Evolutionary conservation across 2,797 vertebrate species (phyloP).

Genomic region (Bradypodion pumilum): DNA sequence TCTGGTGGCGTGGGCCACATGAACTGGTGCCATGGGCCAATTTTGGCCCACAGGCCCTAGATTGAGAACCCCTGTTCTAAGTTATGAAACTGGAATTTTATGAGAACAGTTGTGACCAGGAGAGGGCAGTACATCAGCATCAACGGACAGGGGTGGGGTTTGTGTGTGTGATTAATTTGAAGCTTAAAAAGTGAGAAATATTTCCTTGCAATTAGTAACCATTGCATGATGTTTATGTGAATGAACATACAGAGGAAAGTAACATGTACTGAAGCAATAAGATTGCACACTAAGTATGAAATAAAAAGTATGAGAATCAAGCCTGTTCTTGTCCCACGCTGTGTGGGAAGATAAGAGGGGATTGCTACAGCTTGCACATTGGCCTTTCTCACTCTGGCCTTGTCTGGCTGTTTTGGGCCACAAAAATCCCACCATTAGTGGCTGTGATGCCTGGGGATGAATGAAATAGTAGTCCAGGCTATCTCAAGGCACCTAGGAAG

Average conservation of each 20-base stretch:
- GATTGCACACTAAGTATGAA: neutral
- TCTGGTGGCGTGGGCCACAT: no score
- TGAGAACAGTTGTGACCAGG: slow-evolving; percentile 50
- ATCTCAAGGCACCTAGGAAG: neutral
- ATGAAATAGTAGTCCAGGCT: neutral
- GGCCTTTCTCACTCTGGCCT: neutral
- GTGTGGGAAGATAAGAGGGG: neutral
- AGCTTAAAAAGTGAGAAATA: neutral
- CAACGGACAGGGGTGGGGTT: neutral
- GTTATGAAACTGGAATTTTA: no score
- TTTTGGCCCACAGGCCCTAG: no score
- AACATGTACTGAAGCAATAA: neutral
- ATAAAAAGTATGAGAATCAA: no score
- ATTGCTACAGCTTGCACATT: neutral
- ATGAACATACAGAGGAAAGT: neutral
- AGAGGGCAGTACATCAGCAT: slow-evolving; percentile 62
- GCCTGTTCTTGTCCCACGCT: neutral
- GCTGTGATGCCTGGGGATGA: neutral
- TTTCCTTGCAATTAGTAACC: no score
- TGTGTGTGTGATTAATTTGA: neutral
- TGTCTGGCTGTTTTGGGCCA: no score
- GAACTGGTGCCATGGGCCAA: no score
- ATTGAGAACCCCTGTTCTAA: neutral
- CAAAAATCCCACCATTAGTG: no score
- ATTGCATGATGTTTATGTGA: neutral